Conservation (phyloP, 1,140 invertebrate genomes). For the Hypsibius dujardini region DNA sequence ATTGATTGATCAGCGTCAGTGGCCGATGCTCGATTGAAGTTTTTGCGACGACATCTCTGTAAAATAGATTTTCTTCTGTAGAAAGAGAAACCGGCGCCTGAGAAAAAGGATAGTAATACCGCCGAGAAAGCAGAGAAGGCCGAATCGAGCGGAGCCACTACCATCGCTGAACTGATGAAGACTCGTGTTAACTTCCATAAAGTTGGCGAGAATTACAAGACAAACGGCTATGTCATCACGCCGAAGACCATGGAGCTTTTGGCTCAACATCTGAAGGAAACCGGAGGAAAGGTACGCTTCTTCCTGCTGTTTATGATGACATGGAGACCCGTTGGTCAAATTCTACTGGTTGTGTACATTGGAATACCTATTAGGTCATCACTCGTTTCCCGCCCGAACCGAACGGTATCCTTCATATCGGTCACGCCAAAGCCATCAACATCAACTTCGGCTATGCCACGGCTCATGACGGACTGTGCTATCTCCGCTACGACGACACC, state of each 20-base stretch:
- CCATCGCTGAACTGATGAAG: constrained; percentile 77
- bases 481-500: constrained; percentile 91
- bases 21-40: too few relatives aligned
- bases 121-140: too few relatives aligned
- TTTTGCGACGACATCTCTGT: too few relatives aligned
- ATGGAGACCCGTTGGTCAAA: too few relatives aligned
- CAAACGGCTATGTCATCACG: constrained; percentile 92
- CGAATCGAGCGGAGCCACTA: constrained; percentile 34
- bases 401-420: constrained; percentile 97
- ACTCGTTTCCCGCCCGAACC: constrained; percentile 98
- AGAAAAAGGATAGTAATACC: too few relatives aligned
- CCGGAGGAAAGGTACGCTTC: constrained; percentile 58
- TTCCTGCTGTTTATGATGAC: too few relatives aligned
- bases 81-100: too few relatives aligned
- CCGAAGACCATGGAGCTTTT: constrained; percentile 63
- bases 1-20: too few relatives aligned
- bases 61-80: too few relatives aligned
- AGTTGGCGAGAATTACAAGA: constrained; percentile 93
- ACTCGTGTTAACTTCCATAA: constrained; percentile 77
- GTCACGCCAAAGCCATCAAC: constrained; percentile 98
- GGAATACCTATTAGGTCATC: constrained; percentile 42
- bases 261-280: constrained; percentile 63
- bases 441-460: constrained; percentile 98
- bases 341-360: too few relatives aligned
- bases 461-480: constrained; percentile 68